Conservation (phyloP, 2,797 vertebrate species). For the Myotis planiceps region DNA sequence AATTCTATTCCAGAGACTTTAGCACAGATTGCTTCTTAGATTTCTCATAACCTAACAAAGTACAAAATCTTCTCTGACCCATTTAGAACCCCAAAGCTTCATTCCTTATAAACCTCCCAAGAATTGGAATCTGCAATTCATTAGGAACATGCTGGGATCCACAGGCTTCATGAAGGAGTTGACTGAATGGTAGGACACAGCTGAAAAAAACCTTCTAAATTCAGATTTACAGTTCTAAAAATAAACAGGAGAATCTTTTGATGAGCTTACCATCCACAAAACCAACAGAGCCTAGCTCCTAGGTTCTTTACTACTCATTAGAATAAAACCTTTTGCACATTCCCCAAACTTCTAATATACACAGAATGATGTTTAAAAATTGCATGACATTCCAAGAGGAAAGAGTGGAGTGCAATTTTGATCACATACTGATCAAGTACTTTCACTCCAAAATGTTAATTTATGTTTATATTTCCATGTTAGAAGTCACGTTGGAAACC, state of each 20-base stretch:
- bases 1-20: constrained; percentile 31
- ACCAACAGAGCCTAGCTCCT: neutral
- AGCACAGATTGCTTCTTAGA: neutral
- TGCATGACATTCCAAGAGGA: constrained; percentile 18
- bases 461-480: constrained; percentile 39
- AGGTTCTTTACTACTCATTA: neutral
- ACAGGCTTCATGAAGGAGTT: neutral
- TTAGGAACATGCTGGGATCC: neutral
- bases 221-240: constrained; percentile 56
- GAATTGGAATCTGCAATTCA: constrained; percentile 32
- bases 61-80: constrained; percentile 20
- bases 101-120: constrained; percentile 31
- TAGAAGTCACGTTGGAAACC: constrained; percentile 44
- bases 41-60: constrained; percentile 38
- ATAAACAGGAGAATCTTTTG: constrained; percentile 28
- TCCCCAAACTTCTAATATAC: neutral
- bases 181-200: neutral
- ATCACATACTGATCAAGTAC: constrained; percentile 18
- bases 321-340: constrained; percentile 25
- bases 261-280: constrained; percentile 29
- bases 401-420: neutral
- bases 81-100: constrained; percentile 43
- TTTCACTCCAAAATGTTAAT: constrained; percentile 46
- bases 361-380: constrained; percentile 21
- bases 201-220: constrained; percentile 42